Evolutionary conservation across 1,140 invertebrate genomes (phyloP), one percentile per base, ranked within the genome.

Genomic region (Papilio dardanus): DNA sequence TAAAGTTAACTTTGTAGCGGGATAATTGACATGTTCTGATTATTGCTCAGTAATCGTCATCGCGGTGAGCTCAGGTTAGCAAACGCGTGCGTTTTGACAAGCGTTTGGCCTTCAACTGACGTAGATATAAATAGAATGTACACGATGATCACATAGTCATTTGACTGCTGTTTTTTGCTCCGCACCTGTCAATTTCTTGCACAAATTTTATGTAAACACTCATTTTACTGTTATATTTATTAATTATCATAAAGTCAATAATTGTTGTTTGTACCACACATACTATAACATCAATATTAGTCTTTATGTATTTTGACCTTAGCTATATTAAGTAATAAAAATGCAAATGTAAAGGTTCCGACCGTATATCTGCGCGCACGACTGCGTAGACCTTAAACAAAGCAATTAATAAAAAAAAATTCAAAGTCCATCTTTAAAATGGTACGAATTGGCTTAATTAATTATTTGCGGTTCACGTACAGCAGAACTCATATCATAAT

Each of bases 101-200:
- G 46, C 31, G 71, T 37, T 16, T 50, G 76, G 69, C 76, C 69
- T 75, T 73, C 77, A 74, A 81, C 77, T 79, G 76, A 71, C 19
- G 24, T n/a, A 21, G 5, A 28, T 30, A 40, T 12, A 50, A 16
- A 46, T 42, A 71, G 24, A 35, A n/a, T 19, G 46, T 28, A 37
- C 40, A 19, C 21, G 28, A 40, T 40, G 21, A 40, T 21, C 8
- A 21, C 66, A 4, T 40, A 24, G n/a, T 10, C 35, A 28, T 30
- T 69, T 14, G 8, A 58, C 28, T 28, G 21, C 12, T 19, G 16
- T 58, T 28, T 3, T 58, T 58, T 24, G 10, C 54, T 2, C 7
- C 10, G 24, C 21, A 62, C 37, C 12, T 62, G 54, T 74, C 6
- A n/a, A 37, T n/a, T 19, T 62, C 67, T 83, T 81, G 35, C 77